These are phyloP conservation scores for Oreohelix idahoensis DNA, from an alignment of 1,140 invertebrate species.

Conservation along the genomic window DNA sequence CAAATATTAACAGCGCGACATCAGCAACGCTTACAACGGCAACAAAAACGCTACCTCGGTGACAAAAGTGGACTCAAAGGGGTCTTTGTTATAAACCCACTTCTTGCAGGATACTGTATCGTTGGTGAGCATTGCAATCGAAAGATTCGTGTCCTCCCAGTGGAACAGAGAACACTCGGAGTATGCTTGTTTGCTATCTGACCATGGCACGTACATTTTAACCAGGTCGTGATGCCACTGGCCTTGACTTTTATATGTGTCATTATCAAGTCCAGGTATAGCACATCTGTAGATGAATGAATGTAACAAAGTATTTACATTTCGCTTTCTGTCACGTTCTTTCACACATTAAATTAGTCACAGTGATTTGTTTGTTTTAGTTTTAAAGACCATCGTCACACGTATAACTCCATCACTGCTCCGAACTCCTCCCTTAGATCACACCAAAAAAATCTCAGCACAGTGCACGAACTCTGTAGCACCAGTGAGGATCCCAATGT, in stretches of 20 bases:
- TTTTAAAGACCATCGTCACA: no score
- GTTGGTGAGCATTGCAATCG: background rate
- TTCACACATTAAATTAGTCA: no score
- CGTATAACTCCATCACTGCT: no score
- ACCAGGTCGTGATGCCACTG: background rate
- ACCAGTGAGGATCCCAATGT: no score
- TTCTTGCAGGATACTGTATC: background rate
- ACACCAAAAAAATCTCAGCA: no score
- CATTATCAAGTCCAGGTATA: background rate
- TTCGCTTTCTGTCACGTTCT: no score
- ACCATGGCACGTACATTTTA: background rate
- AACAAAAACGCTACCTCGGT: background rate
- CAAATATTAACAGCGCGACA: no score
- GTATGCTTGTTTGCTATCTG: background rate
- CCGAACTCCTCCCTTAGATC: no score
- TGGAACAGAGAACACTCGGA: background rate
- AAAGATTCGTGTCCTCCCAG: background rate
- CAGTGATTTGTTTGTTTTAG: no score
- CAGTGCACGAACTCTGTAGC: no score
- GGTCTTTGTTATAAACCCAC: conserved; percentile 5
- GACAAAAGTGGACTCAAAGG: background rate
- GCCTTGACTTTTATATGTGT: conserved; percentile 24
- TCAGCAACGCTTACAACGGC: no score
- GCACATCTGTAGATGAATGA: background rate
- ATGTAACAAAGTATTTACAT: no score